Conservation (phyloP, 1,140 invertebrate species). For the Tribolium madens region DNA sequence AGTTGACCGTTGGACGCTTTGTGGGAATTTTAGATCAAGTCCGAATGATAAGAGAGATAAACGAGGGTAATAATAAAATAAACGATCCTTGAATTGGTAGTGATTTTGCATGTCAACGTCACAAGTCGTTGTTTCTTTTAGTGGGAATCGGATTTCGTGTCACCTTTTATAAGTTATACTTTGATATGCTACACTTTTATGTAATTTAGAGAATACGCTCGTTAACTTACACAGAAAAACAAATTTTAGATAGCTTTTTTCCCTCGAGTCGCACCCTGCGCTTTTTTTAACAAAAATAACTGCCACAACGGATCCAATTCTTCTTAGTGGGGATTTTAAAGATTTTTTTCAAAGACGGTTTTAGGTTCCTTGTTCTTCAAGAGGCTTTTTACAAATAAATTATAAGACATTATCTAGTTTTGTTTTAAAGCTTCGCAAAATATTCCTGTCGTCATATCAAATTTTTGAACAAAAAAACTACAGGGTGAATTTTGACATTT, state of each 20-base stretch:
- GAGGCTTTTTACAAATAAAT: too few species aligned
- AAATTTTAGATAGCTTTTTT: constrained; percentile 28
- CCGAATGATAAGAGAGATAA: not conserved
- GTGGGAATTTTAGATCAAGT: constrained; percentile 26
- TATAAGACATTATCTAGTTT: too few species aligned
- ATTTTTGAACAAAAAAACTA: too few species aligned
- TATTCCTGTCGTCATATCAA: too few species aligned
- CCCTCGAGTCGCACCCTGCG: not conserved
- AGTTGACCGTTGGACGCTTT: constrained; percentile 6
- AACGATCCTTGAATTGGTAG: constrained; percentile 44
- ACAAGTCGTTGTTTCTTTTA: constrained; percentile 42
- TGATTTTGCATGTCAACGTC: constrained; percentile 52
- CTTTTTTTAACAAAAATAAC: constrained; percentile 22
- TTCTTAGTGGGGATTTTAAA: too few species aligned
- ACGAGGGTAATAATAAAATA: not conserved
- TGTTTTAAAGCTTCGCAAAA: too few species aligned
- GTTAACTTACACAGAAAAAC: constrained; percentile 39
- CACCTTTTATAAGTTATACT: constrained; percentile 49
- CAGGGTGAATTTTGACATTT: too few species aligned
- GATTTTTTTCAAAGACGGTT: not conserved
- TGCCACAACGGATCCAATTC: constrained; percentile 32
- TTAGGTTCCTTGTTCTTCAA: not conserved
- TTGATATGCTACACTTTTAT: constrained; percentile 53
- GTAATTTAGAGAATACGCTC: constrained; percentile 50
- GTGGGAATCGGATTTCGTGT: constrained; percentile 49